Conservation (phyloP, 2,113 vertebrate species). For the Hippocampus comes region DNA sequence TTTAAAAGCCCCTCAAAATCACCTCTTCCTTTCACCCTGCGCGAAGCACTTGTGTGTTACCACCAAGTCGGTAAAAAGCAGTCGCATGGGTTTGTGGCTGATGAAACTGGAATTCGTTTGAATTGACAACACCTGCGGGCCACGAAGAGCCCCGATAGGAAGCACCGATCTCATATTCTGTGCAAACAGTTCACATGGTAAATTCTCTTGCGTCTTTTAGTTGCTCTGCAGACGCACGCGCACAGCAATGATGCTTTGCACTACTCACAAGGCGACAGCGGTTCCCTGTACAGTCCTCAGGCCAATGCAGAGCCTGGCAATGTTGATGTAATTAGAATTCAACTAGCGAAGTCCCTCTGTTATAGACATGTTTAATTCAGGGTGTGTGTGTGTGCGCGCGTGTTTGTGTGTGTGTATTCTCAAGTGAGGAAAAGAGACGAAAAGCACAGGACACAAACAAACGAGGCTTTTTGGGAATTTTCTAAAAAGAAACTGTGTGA, state of each 20-base stretch:
- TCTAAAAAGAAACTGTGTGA: constrained; percentile 23
- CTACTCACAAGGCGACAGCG: neutral
- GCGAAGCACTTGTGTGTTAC: neutral
- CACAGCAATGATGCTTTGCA: neutral
- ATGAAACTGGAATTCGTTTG: neutral
- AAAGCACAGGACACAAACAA: constrained; percentile 26
- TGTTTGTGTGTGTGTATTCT: no score
- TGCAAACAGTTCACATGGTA: neutral
- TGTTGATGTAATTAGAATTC: constrained; percentile 74
- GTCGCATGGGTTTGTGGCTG: neutral
- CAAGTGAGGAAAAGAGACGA: constrained; percentile 22
- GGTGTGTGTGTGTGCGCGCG: constrained; percentile 40
- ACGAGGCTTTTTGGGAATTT: constrained; percentile 29
- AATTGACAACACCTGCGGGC: neutral
- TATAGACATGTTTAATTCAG: constrained; percentile 76
- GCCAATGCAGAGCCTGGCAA: constrained; percentile 37
- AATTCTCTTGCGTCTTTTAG: neutral
- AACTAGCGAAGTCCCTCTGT: constrained; percentile 63
- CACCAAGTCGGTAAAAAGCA: neutral
- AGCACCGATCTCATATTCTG: neutral
- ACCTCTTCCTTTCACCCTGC: neutral
- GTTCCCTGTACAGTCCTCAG: neutral
- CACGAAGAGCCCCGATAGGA: neutral
- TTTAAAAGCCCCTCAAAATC: neutral
- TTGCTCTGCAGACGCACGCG: neutral